Evolutionary conservation across 2,888 invertebrate genomes (phyloP).

Genomic region (Spisula subtruncata): DNA sequence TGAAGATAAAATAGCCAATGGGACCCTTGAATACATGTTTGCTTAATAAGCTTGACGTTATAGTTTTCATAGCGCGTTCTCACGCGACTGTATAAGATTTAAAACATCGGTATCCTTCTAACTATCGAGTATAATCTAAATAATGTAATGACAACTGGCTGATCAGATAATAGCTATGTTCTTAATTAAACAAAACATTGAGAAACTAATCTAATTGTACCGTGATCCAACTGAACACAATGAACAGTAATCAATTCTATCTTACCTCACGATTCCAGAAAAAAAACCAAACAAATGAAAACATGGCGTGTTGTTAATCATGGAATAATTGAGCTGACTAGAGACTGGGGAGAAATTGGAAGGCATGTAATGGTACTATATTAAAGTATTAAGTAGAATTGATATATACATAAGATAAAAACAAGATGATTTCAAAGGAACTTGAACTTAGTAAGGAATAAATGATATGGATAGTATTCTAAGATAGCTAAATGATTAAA

Average conservation of each 20-base stretch:
- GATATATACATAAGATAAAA: neutral
- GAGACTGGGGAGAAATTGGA: neutral
- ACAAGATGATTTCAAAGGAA: neutral
- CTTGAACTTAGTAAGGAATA: neutral
- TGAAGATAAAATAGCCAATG: too few relatives aligned
- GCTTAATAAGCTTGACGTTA: too few relatives aligned
- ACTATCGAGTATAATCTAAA: neutral
- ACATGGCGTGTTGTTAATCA: conserved; percentile 13
- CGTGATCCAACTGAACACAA: neutral
- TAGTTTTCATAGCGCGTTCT: too few relatives aligned
- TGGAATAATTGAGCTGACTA: neutral
- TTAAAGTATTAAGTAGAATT: neutral
- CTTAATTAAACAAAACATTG: neutral
- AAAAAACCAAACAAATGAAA: conserved; percentile 24
- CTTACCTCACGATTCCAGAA: neutral
- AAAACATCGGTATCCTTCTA: too few relatives aligned
- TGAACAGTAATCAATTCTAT: conserved; percentile 22
- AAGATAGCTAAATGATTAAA: neutral
- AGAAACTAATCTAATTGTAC: conserved; percentile 13
- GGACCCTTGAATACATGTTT: too few relatives aligned
- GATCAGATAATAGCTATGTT: conserved; percentile 17
- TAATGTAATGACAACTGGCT: neutral
- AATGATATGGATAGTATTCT: neutral
- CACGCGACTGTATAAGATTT: too few relatives aligned
- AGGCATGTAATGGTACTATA: neutral